Evolutionary conservation across 2,113 vertebrate species (phyloP), one percentile per base, ranked within the genome.

Genomic region (Chamaetylas fuelleborni): DNA sequence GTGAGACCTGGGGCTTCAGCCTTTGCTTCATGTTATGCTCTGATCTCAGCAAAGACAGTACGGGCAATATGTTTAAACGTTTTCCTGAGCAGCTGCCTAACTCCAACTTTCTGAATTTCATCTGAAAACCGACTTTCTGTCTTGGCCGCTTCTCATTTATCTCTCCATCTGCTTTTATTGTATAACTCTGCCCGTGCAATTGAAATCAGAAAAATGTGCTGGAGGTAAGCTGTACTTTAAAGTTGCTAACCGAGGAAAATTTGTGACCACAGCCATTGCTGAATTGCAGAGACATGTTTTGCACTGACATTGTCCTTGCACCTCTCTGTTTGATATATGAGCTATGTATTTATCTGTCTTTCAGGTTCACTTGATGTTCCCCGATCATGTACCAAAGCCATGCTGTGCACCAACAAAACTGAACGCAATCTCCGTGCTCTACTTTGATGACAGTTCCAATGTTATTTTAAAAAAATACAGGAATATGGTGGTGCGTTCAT

Each of bases 391-490:
- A 95, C 99, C 99, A 96, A 99, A 99, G 96, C 99, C 99, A 28
- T 99, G 99, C 95, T 99, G 99, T 83, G 99, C 99, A 81, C 99
- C 99, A 57, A 99, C 99, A 96, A 99, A 99, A 96, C 98, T 99
- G 96, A 99, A 99, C 5, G 99, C 99, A 69, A 99, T 99, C 97
- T 99, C 99, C n/a, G 99, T 99, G 64, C 98, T 99, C 64, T 99
- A 99, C 97, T 99, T 99, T 97, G 99, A 99, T 90, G 99, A 99
- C 97, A 99, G 99, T 96, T 99, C 99, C 90, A 99, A 99, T 50
- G 99, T 99, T 74, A 99, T 99, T 97, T 98, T 99, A 97, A 99
- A 99, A 97, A 99, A 99, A 96, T 99, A 99, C 86, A 98, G 99
- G 96, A 99, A 99, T 95, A 99, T 99, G 99, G 99, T 99, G 31